Evolutionary conservation across 2,797 vertebrate species (phyloP), one percentile per base, ranked within the genome.

Genomic region (Bufotes viridis): DNA sequence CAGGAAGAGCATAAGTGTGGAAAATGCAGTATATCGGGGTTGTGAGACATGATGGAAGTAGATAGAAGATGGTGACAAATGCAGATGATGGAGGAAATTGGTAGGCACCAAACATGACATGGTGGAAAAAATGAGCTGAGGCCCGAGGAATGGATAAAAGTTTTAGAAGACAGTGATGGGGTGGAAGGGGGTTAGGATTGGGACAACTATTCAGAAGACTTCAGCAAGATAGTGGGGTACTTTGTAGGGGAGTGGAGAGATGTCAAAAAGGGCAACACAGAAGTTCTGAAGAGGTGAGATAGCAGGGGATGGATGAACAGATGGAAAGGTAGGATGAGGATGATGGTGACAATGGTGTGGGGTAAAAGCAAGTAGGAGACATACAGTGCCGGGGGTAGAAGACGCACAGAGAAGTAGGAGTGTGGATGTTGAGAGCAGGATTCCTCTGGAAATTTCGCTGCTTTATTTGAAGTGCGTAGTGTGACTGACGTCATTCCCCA

Each of bases 401-500:
- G 72, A 51, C 57, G 60, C 24, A 18, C 67, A 72, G 42, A 3
- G n/a, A 67, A 24, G 89, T 67, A 83, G 80, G 84, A 63, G 78
- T 42, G 49, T 17, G 79, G 75, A 51, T 57, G 53, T 9, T 13
- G 74, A 55, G 84, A 76, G 20, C 55, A 80, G 55, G 85, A 13
- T 58, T 78, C 57, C 78, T 84, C 60, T 88, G 81, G 87, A 88
- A 84, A 88, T 88, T 79, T 88, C 81, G 87, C 87, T 70, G 87
- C 81, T 88, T 88, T 88, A 88, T 88, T 88, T 88, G 63, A 88
- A 88, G 87, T 88, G 87, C 87, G 87, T 88, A 88, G 42, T 42
- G 67, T 65, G 90, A 75, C 87, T 91, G 92, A 91, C 91, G 90
- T 92, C 90, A 92, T 89, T 90, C 90, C 20, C 90, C 87, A 7